Evolutionary conservation across 1,140 invertebrate genomes (phyloP).

Genomic region (Papilio dardanus): DNA sequence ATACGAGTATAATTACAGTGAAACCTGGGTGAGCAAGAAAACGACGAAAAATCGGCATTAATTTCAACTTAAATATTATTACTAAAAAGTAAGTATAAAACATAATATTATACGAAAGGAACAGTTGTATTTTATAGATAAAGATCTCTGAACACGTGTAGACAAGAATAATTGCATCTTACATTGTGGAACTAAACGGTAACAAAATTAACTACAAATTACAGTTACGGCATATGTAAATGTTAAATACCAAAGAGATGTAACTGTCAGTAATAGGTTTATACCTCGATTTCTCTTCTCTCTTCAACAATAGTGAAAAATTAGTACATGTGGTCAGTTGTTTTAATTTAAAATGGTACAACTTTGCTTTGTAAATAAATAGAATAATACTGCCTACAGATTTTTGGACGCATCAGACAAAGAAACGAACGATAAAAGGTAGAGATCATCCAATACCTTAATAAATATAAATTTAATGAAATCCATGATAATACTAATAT

Average conservation of each 20-base stretch:
- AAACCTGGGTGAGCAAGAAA: no score
- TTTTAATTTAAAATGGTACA: no score
- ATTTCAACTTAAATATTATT: neutral
- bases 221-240: neutral
- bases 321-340: neutral
- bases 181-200: conserved; percentile 25
- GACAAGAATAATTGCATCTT: conserved; percentile 22
- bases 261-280: neutral
- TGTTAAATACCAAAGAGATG: neutral
- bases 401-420: neutral
- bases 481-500: no score
- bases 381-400: neutral
- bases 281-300: neutral
- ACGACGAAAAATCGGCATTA: no score
- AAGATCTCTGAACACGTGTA: conserved; percentile 17
- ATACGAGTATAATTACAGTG: no score
- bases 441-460: no score
- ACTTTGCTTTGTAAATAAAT: no score
- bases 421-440: neutral
- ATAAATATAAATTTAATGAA: no score
- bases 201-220: conserved; percentile 18
- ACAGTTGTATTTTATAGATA: conserved; percentile 23
- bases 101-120: conserved; percentile 8
- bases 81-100: neutral
- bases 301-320: neutral